A percentile compares a stretch with the other conserved stretches of the same genome.
Evolutionary conservation across 2,888 invertebrate species (phyloP).

Genomic region (Bombylius discolor): DNA sequence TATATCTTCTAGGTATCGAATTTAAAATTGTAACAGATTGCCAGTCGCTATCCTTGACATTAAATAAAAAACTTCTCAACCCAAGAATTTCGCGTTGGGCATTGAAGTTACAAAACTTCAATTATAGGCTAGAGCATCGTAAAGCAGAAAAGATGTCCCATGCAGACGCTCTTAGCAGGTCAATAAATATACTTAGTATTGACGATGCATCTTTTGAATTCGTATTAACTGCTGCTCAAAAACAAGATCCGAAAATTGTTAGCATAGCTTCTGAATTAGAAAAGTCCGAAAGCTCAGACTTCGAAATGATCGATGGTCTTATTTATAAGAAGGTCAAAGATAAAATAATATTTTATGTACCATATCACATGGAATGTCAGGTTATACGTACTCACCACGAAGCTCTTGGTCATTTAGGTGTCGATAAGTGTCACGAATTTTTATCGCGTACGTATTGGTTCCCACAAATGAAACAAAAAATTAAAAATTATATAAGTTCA

Average conservation of each 20-base stretch:
- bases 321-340: constrained; percentile 6
- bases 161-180: constrained; percentile 22
- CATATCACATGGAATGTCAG: constrained; percentile 15
- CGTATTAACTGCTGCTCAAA: constrained; percentile 9
- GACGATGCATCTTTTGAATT: constrained; percentile 10
- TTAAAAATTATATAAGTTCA: not conserved
- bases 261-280: constrained; percentile 14
- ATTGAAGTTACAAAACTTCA: constrained; percentile 14
- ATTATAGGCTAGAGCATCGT: constrained; percentile 16
- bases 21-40: too few relatives aligned
- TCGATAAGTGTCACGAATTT: constrained; percentile 18
- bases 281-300: constrained; percentile 9
- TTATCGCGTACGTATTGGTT: constrained; percentile 21
- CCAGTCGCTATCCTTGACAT: constrained; percentile 15
- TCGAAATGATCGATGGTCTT: constrained; percentile 8
- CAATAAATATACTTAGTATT: constrained; percentile 5
- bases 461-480: constrained; percentile 17
- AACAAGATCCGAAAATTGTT: constrained; percentile 15
- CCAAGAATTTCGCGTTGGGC: constrained; percentile 16
- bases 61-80: constrained; percentile 15
- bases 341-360: constrained; percentile 11
- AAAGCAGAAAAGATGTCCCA: constrained; percentile 20
- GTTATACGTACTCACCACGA: constrained; percentile 20
- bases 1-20: constrained; percentile 18
- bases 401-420: constrained; percentile 21